phyloP scores from a whole-genome alignment of 2,888 invertebrate species.

The Erynnis tages region DNA sequence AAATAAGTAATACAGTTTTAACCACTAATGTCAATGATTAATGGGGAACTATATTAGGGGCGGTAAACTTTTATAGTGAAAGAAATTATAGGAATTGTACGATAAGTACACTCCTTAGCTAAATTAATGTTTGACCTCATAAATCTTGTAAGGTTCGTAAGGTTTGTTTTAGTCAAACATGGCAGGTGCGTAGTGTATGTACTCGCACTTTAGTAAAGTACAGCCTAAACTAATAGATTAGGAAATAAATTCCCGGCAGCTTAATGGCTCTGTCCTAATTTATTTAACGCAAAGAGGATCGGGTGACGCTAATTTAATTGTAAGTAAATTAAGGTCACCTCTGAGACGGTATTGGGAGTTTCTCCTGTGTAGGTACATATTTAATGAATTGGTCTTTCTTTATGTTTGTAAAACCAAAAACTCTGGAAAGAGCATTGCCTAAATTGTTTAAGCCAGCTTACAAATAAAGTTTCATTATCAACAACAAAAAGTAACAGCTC shows the following conservation, averaged over 20 bases:
- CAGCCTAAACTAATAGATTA: conserved; percentile 50
- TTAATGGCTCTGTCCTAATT: conserved; percentile 65
- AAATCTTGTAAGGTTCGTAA: conserved; percentile 35
- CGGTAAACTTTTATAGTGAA: conserved; percentile 15
- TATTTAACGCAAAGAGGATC: conserved; percentile 63
- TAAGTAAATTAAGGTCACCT: conserved; percentile 65
- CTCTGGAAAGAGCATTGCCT: no score
- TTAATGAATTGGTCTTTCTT: background rate
- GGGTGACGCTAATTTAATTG: conserved; percentile 69
- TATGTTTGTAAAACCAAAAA: no score
- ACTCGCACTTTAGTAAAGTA: conserved; percentile 20
- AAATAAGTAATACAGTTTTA: conserved; percentile 11
- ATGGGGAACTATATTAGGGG: conserved; percentile 17
- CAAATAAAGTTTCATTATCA: background rate
- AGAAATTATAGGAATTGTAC: conserved; percentile 22
- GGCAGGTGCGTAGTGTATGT: conserved; percentile 30
- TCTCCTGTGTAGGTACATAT: conserved; percentile 7
- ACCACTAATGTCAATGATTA: conserved; percentile 18
- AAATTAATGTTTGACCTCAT: conserved; percentile 42
- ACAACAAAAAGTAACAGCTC: background rate
- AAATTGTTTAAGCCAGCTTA: no score
- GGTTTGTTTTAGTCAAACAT: conserved; percentile 37
- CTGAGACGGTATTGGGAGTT: conserved; percentile 49
- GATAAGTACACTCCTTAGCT: conserved; percentile 26
- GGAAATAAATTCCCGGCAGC: conserved; percentile 55